Evolutionary conservation across 2,797 vertebrate genomes (phyloP), one percentile per base, ranked within the genome.

Genomic region (Danionella dracula): DNA sequence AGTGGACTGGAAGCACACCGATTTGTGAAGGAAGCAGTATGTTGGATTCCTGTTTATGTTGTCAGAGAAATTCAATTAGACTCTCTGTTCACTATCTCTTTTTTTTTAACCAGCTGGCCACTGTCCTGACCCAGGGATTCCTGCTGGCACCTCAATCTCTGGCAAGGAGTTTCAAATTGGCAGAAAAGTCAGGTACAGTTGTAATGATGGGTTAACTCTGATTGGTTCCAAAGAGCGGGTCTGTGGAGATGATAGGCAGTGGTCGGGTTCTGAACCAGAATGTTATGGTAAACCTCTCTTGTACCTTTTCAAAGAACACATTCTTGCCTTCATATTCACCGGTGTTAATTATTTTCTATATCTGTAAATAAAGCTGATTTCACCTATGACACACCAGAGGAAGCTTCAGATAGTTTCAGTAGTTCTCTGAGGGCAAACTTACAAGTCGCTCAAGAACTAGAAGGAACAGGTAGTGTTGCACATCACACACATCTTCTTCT

Each of bases 231-330:
- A 75, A 17, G 74, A 44, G 51, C 86, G 89, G 7, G 65, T 50
- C 2, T 91, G 89, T 71, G 75, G 68, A 57, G 85, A 88, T 32
- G 57, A 72, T 5, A 74, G 81, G 7, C 53, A 48, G 1, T 91
- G 89, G 89, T 87, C 85, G 0, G 89, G 88, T 13, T 60, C 80
- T 0, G 86, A 89, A 55, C 88, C 89, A 15, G 78, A 82, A 32
- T 91, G 89, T 68, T 84, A 82, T 8, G 69, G 80, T 82, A 46
- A 79, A 44, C 12, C 5, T 31, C 5, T 10, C 12, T 13, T 4
- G 17, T 17, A 13, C 8, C 37, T 45, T 2, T 23, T 16, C n/a
- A n/a, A n/a, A n/a, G n/a, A n/a, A n/a, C n/a, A n/a, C n/a, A n/a
- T n/a, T n/a, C n/a, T n/a, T 8, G 8, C 6, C 9, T 34, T 34